Evolutionary conservation across 2,797 vertebrate genomes (phyloP), one percentile per base, ranked within the genome.

Genomic region (Rhinatrema bivittatum): DNA sequence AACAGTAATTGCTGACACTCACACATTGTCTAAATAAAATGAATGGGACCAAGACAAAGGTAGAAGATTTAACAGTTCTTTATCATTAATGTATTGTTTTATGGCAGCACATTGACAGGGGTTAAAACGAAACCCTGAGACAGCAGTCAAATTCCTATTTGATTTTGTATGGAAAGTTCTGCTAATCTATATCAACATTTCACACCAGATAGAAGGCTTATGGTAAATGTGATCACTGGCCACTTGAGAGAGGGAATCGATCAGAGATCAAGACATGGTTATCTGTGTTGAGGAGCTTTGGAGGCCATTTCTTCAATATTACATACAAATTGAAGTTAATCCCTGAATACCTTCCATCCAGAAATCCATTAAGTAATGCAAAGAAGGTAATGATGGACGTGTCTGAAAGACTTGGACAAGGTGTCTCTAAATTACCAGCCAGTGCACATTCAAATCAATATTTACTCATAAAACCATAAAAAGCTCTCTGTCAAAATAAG

Each of bases 381-480:
- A 20, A 56, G 53, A 52, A 68, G 42, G 57, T 57, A 53, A 46
- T 60, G 34, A 44, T 35, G 42, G 38, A 35, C 47, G n/a, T 37
- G 50, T 56, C 53, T 40, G 36, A 31, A 14, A 46, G 54, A 47
- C 3, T 6, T 34, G 41, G 31, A 50, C 36, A 28, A 2, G 11
- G 17, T 54, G 56, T 35, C 60, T 78, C 66, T 71, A 72, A 82
- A 76, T 66, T 52, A 63, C 39, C 25, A 18, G 40, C 56, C 60
- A 59, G 67, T 62, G 43, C 49, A 29, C 64, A 72, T 70, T 78
- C 72, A 33, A 68, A 52, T 61, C 61, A 73, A 67, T 80, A 76
- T 74, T 81, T 78, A 64, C 52, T 72, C 5, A 8, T 65, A 51
- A 73, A 50, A 51, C 23, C 14, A 11, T 72, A 55, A 57, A 52